Evolutionary conservation across 2,797 vertebrate genomes (phyloP).

Genomic region (Tauraco hartlaubi): DNA sequence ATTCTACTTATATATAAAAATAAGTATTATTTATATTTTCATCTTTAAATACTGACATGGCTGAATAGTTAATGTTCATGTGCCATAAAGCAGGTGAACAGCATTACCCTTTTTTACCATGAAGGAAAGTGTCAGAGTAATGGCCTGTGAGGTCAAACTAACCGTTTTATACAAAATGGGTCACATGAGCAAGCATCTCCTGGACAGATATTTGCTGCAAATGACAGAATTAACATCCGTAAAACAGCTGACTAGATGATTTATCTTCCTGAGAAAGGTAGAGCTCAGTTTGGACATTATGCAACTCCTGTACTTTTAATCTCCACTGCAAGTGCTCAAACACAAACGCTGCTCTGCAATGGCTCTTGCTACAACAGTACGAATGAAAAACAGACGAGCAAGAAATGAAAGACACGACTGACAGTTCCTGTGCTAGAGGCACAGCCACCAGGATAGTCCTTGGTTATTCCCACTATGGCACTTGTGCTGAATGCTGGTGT

Average conservation of each 20-base stretch:
- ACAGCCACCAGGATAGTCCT: not conserved
- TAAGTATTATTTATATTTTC: not conserved
- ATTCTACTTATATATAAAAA: not conserved
- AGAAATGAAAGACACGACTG: not conserved
- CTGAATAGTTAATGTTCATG: not conserved
- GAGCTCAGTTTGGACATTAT: not conserved
- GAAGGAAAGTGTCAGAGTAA: not conserved
- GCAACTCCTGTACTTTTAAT: not conserved
- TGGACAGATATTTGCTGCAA: not conserved
- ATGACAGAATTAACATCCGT: not conserved
- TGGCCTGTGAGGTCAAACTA: not conserved
- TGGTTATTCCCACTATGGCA: not conserved
- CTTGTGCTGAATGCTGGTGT: not conserved
- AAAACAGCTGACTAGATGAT: not conserved
- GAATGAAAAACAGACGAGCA: not conserved
- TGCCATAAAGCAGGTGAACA: not conserved
- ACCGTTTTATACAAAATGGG: not conserved
- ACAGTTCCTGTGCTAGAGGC: not conserved
- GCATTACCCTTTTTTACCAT: not conserved
- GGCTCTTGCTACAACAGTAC: not conserved
- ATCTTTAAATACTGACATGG: not conserved
- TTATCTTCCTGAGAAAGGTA: not conserved
- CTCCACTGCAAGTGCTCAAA: fast-evolving
- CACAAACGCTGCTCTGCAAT: not conserved
- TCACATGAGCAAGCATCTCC: not conserved